These are phyloP conservation scores for Pharmacophagus antenor DNA, from an alignment of 2,888 invertebrate species.

Conservation along the genomic window DNA sequence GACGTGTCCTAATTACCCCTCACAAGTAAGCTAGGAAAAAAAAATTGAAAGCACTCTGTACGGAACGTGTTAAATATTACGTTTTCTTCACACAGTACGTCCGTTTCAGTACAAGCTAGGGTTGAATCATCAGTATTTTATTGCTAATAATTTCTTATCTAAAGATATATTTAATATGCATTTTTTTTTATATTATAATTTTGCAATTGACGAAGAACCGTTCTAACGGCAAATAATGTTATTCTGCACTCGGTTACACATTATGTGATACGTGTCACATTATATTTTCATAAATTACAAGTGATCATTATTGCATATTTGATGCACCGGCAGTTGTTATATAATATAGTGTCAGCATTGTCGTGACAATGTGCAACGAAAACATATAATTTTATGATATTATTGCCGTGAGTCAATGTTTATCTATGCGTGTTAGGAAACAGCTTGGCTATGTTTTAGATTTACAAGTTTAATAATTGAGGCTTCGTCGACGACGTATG, in stretches of 20 bases:
- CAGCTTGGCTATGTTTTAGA: neutral
- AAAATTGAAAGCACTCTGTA: no score
- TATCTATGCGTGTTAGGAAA: constrained; percentile 5
- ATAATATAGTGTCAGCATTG: constrained; percentile 1
- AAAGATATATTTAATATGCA: no score
- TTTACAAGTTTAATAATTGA: no score
- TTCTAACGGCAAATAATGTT: neutral
- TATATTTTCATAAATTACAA: constrained; percentile 22
- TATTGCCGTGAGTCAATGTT: constrained; percentile 8
- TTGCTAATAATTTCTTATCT: no score
- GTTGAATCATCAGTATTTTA: no score
- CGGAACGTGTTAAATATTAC: no score
- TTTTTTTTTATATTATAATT: no score
- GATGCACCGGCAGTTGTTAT: constrained; percentile 6
- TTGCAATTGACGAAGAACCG: neutral
- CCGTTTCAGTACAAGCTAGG: no score
- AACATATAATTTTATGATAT: constrained; percentile 18
- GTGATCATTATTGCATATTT: neutral
- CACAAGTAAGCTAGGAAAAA: no score
- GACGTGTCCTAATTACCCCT: no score
- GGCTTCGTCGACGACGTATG: neutral
- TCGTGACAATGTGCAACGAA: constrained; percentile 21
- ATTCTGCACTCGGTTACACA: neutral
- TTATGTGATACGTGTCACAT: neutral
- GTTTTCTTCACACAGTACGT: no score